Base-by-base conservation (phyloP, 2,113 vertebrate species). In the Anseranas semipalmata region DNA sequence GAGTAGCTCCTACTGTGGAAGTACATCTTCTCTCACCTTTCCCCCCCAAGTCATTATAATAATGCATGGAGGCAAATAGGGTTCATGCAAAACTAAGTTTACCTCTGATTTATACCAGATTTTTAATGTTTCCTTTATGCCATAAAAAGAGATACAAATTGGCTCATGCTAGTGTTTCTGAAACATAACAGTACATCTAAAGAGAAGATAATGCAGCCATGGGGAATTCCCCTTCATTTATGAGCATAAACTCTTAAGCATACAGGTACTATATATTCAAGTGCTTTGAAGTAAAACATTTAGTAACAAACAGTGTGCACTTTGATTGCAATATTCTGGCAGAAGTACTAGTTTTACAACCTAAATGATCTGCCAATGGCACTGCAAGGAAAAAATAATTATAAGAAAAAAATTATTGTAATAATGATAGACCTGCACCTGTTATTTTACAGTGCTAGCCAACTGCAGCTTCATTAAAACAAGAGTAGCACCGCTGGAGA, bases 341-440 rank as follows among this genome's bases (percentile, higher is more conserved):
- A 92, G 77, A 95, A 93, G 33, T 68, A 78, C 25, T 79, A 79
- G 55, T 70, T 95, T 82, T 70, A 39, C 50, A 91, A 43, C 50
- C 12, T 87, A 78, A 95, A 68, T 83, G 76, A 92, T 52, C 71
- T 87, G 37, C 83, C 74, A 92, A 78, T 30, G 80, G 20, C 58
- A 59, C 52, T 92, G n/a, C 32, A 85, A 94, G 55, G 55, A 74
- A 94, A 94, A 91, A 85, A 95, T 68, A 94, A 95, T 90, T 68
- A 45, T 56, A 87, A 76, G 75, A 87, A 94, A 95, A 52, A 35
- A 59, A 65, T 35, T 85, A 60, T 82, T 59, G 12, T 66, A 70
- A 86, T 85, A 80, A 91, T 55, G 71, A 74, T 80, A 87, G 63
- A 55, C 39, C 45, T 5, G 3, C 67, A 91, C 22, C n/a, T 95